Evolutionary conservation across 2,888 invertebrate genomes (phyloP), one percentile per base, ranked within the genome.

Genomic region (Dasysyrphus albostriatus): DNA sequence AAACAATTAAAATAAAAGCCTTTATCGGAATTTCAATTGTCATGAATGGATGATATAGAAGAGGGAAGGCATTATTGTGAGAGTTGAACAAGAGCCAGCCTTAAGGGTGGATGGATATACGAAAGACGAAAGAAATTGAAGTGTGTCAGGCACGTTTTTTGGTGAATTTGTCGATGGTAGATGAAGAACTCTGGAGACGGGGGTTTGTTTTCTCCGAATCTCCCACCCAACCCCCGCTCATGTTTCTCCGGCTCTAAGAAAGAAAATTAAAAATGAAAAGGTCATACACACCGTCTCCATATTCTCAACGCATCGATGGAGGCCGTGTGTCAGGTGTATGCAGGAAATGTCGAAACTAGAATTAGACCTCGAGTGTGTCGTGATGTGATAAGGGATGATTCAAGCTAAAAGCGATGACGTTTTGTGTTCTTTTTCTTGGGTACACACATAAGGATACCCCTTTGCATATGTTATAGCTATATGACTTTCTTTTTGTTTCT

Each of bases 1-100:
- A 83, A 87, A 88, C 83, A 88, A 88, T 88, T 88, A 88, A 88
- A 88, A 83, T 88, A 83, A 88, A 83, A 83, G 83, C 83, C 83
- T 83, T 88, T 88, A 88, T 88, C 83, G 83, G 88, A 83, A 88
- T 88, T 88, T 80, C 83, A 79, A 88, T 88, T 87, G 87, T 79
- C 87, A 49, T 83, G 83, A 83, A 83, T 79, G 78, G 87, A 74
- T 70, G 47, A 44, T 44, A 39, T 12, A 19, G 49, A 37, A 19
- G 49, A 37, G 19, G 32, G 34, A 24, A 54, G 24, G 29, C 12
- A 24, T 24, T 49, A 61, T 51, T 51, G 19, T 14, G 37, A 14
- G 39, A 42, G 34, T 12, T 10, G 8, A 39, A 10, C 12, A 78
- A 32, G 24, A 10, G 24, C 24, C 24, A 24, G 77, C 61, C 74